Evolutionary conservation across 2,113 vertebrate genomes (phyloP), one percentile per base, ranked within the genome.

Genomic region (Rhineura floridana): DNA sequence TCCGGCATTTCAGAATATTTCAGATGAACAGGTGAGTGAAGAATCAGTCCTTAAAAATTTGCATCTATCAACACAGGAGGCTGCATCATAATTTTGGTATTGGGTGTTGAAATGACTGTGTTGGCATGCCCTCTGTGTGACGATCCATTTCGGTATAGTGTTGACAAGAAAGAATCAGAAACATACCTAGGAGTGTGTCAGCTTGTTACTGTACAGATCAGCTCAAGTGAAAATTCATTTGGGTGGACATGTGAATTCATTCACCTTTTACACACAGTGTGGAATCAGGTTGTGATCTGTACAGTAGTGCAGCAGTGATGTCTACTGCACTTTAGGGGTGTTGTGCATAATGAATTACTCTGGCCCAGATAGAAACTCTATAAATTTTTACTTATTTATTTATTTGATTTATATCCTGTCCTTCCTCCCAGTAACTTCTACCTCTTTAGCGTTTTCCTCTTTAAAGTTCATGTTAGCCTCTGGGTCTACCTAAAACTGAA

Each of bases 1-100:
- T 88, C 98, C 97, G 96, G 99, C 99, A 87, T 99, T 99, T 96
- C 99, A 99, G 95, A 99, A 97, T 96, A 98, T 99, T 95, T 98
- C 98, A 0, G 98, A 99, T 82, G 99, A 99, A 85, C 96, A 98
- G 97, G 99, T 99, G 59, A 96, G 95, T 91, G 65, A 62, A 79
- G 6, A n/a, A 17, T 90, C 36, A 7, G 59, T 91, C 90, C 6
- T 81, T 81, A 87, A 73, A 73, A 62, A 73, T 59, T 75, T 59
- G 19, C 15, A 46, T 15, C 6, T 81, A 10, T 73, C 21, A 62
- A n/a, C 48, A 59, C 25, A 33, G 15, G 12, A 25, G 30, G 28
- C 55, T 87, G 17, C 46, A 55, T 25, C 10, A 28, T 52, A 36
- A 76, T 65, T 65, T 65, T 48, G 30, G n/a, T 46, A 15, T 48